Base-by-base conservation (phyloP, 2,797 vertebrate species). In the Phrynocephalus vlangalii region DNA sequence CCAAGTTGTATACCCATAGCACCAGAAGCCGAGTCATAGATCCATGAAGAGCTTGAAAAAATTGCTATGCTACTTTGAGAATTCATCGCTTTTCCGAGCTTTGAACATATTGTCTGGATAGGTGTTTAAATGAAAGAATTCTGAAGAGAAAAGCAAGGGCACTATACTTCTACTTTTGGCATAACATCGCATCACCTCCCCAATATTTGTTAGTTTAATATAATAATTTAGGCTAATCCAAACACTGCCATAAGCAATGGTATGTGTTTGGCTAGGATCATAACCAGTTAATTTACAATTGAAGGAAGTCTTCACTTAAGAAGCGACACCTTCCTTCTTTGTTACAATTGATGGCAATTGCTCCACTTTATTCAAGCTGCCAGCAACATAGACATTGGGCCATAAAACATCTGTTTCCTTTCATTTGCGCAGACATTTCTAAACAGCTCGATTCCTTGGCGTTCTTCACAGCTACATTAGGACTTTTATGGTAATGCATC, bases 361-460 rank as follows among this genome's bases (percentile, higher is more conserved):
- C 92, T 93, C 71, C 81, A 48, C 0, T 80, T 76, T 87, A 85
- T 73, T 87, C 79, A 93, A 93, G 79, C 71, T 94, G 88, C 86
- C 94, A 92, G 28, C 89, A 88, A 90, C 66, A 79, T 84, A 92
- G 88, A 91, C 86, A 73, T 76, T 93, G 75, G 83, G 84, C 84
- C 87, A 90, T 81, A 93, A 44, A 95, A 94, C 89, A 92, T 88
- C 89, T 94, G 91, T 94, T 93, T 91, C 79, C 81, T 82, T 94
- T 92, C 87, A 89, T 89, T 94, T 93, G 89, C 89, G 67, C 60
- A 95, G 88, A 90, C 85, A 95, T 88, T 88, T 92, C 89, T 88
- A 92, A 94, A 94, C 68, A 94, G 91, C 70, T 94, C 84, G 77
- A 75, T 86, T 91, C 78, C 84, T 80, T 86, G 50, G 70, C 80